Conservation (phyloP, 1,140 invertebrate genomes). For the Bombus superbus region DNA sequence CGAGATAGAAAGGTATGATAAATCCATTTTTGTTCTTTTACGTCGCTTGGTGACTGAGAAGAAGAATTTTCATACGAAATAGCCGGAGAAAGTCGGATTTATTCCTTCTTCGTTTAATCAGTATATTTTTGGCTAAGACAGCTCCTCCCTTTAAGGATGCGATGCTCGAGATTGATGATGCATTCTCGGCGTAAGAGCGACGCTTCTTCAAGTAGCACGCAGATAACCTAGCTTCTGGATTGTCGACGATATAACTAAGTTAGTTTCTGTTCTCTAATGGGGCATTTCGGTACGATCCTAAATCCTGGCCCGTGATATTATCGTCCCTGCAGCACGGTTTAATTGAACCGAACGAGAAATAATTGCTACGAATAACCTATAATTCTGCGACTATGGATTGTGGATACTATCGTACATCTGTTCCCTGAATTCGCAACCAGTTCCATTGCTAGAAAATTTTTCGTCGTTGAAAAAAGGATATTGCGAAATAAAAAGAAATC, state of each 20-base stretch:
- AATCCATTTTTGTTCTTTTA: too few species aligned
- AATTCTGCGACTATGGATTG: neutral
- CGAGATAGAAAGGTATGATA: too few species aligned
- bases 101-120: too few species aligned
- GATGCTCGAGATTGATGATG: neutral
- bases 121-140: neutral
- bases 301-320: slow-evolving; percentile 74
- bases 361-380: slow-evolving; percentile 68
- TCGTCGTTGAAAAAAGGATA: neutral
- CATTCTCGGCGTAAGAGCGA: neutral
- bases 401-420: neutral
- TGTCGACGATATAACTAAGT: slow-evolving; percentile 71
- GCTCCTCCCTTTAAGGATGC: neutral
- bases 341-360: slow-evolving; percentile 78
- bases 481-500: neutral
- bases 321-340: slow-evolving; percentile 68
- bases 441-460: neutral
- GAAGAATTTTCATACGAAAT: too few species aligned
- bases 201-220: slow-evolving; percentile 21
- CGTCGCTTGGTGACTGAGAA: too few species aligned
- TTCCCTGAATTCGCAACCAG: neutral
- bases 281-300: slow-evolving; percentile 71
- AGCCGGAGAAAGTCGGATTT: neutral
- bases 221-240: slow-evolving; percentile 29
- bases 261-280: slow-evolving; percentile 74